A percentile compares a stretch with the other conserved stretches of the same genome.
Evolutionary conservation across 1,140 invertebrate genomes (phyloP).

Genomic region (Halyomorpha halys): DNA sequence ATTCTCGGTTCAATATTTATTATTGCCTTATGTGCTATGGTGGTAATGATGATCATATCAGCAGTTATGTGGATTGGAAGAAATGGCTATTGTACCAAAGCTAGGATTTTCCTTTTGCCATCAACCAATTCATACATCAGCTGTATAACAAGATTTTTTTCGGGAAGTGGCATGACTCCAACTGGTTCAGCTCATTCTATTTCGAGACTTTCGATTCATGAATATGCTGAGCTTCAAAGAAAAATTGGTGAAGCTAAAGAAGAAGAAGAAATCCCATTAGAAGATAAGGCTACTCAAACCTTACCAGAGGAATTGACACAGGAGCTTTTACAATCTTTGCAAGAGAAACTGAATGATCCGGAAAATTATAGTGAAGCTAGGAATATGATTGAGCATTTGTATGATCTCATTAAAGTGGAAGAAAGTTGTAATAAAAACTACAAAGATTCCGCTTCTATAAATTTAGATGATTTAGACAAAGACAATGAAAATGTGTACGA

Average conservation of each 20-base stretch:
- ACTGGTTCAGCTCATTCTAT: slow-evolving; percentile 46
- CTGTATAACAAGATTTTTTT: slow-evolving; percentile 35
- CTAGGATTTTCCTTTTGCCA: slow-evolving; percentile 31
- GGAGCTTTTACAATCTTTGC: slow-evolving; percentile 55
- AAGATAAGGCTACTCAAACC: slow-evolving; percentile 59
- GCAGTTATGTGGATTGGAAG: slow-evolving; percentile 44
- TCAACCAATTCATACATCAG: slow-evolving; percentile 35
- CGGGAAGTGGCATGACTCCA: slow-evolving; percentile 36
- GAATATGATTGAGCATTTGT: slow-evolving; percentile 66
- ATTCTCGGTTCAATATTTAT: slow-evolving; percentile 42
- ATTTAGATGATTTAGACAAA: slow-evolving; percentile 34
- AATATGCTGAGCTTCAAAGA: slow-evolving; percentile 48
- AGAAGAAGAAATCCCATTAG: slow-evolving; percentile 34
- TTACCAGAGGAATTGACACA: slow-evolving; percentile 62
- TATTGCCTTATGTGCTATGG: slow-evolving; percentile 39
- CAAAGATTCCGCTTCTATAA: slow-evolving; percentile 20
- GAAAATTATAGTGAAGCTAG: slow-evolving; percentile 59
- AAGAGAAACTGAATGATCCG: slow-evolving; percentile 57
- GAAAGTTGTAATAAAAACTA: slow-evolving; percentile 54
- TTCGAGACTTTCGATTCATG: slow-evolving; percentile 49
- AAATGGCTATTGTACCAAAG: slow-evolving; percentile 42
- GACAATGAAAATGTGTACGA: slow-evolving; percentile 51
- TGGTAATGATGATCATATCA: slow-evolving; percentile 41
- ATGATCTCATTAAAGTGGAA: slow-evolving; percentile 64
- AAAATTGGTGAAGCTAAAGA: slow-evolving; percentile 29